A percentile compares a stretch with the other conserved stretches of the same genome.
phyloP scores from a whole-genome alignment of 2,797 vertebrate genomes.

The Rhinogobio ventralis region DNA sequence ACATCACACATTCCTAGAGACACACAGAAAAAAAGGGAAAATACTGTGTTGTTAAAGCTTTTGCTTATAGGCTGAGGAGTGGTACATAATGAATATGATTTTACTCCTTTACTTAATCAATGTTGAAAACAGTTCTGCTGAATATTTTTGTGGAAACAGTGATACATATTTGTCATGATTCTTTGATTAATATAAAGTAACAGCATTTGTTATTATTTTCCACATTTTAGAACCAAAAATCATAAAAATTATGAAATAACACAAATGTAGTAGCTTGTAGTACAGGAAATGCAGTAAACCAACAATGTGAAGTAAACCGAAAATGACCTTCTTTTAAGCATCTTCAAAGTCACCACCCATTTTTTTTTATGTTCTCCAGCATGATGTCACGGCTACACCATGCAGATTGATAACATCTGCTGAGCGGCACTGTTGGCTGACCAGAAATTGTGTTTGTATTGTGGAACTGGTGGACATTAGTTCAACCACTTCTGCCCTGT shows the following conservation, averaged over 20 bases:
- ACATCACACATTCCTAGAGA: slow-evolving; percentile 19
- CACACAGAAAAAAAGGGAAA: background rate
- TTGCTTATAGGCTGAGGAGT: no score
- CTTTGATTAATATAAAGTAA: no score
- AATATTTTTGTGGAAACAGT: background rate
- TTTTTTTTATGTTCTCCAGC: background rate
- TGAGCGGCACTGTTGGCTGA: no score
- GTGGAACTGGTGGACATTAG: no score
- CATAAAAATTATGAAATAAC: background rate
- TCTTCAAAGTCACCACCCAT: background rate
- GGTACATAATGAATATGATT: no score
- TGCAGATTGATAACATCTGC: no score
- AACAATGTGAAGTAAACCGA: no score
- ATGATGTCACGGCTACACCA: background rate
- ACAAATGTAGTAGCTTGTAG: background rate
- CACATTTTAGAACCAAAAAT: background rate
- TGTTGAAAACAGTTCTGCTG: background rate
- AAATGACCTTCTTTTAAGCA: background rate
- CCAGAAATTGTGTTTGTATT: no score
- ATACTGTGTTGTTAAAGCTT: background rate
- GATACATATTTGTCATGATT: no score
- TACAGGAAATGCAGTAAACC: background rate
- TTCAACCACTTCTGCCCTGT: no score
- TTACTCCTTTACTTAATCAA: background rate
- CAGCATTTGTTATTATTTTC: background rate